These are phyloP conservation scores for Cyprinodon variegatus DNA, from an alignment of 2,113 vertebrate species.

Conservation along the genomic window DNA sequence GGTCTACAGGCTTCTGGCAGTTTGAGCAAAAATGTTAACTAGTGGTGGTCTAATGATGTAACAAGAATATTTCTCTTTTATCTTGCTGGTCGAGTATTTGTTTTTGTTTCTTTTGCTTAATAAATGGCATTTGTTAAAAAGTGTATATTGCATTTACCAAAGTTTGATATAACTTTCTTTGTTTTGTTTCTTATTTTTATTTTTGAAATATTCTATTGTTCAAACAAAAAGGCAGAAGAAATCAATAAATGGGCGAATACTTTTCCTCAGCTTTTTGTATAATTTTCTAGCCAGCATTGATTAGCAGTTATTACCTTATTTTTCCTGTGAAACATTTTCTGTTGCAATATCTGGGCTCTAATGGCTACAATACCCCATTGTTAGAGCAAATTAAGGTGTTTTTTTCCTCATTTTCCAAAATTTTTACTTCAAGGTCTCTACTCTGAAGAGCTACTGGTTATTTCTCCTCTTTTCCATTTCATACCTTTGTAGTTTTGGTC, in stretches of 20 bases:
- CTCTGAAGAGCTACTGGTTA: background rate
- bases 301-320: background rate
- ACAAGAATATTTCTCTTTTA: constrained; percentile 1
- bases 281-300: background rate
- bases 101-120: background rate
- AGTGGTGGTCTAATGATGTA: background rate
- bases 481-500: background rate
- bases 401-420: too few species aligned
- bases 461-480: background rate
- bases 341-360: background rate
- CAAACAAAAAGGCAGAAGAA: too few species aligned
- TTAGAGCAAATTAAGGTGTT: background rate
- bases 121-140: background rate
- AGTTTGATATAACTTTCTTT: too few species aligned
- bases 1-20: background rate
- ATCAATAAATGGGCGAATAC: too few species aligned
- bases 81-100: background rate
- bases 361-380: background rate
- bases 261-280: background rate
- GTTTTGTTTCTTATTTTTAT: too few species aligned
- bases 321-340: background rate
- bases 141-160: background rate
- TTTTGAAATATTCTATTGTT: too few species aligned
- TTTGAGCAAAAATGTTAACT: constrained; percentile 8
- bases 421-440: background rate